Evolutionary conservation across 2,113 vertebrate genomes (phyloP).

Genomic region (mouse (Mus musculus)): DNA sequence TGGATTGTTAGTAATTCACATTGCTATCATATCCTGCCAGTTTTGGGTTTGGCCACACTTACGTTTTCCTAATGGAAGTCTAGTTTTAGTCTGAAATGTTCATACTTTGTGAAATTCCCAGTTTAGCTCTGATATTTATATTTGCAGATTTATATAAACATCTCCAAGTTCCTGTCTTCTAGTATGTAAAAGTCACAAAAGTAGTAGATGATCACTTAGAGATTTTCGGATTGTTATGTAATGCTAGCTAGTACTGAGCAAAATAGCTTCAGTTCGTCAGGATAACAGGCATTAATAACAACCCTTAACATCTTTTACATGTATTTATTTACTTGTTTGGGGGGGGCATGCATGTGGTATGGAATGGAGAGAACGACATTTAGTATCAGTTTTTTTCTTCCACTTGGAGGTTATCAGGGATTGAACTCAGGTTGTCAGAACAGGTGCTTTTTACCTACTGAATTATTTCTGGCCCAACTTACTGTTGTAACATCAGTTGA

Average conservation of each 20-base stretch:
- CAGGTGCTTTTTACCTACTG: background rate
- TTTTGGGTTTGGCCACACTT: conserved; percentile 49
- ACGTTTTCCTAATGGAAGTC: conserved; percentile 48
- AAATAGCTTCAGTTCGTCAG: conserved; percentile 30
- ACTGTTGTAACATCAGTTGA: conserved; percentile 46
- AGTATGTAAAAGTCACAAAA: conserved; percentile 5
- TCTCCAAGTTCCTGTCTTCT: conserved; percentile 22
- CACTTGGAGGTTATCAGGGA: background rate
- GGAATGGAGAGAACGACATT: background rate
- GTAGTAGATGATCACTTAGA: background rate
- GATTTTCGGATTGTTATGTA: conserved; percentile 29
- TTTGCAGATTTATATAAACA: background rate
- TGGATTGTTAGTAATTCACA: conserved; percentile 26
- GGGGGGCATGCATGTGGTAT: background rate
- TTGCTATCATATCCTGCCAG: conserved; percentile 30
- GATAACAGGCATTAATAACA: conserved; percentile 41
- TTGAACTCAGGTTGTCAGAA: background rate
- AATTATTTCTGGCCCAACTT: background rate
- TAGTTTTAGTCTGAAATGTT: conserved; percentile 44
- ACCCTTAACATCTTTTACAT: background rate
- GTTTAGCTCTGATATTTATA: background rate
- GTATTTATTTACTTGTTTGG: background rate
- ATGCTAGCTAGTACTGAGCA: conserved; percentile 34
- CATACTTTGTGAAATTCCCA: conserved; percentile 18
- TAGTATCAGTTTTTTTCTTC: background rate